Evolutionary conservation across 2,888 invertebrate genomes (phyloP).

Genomic region (Liposcelis brunnea): DNA sequence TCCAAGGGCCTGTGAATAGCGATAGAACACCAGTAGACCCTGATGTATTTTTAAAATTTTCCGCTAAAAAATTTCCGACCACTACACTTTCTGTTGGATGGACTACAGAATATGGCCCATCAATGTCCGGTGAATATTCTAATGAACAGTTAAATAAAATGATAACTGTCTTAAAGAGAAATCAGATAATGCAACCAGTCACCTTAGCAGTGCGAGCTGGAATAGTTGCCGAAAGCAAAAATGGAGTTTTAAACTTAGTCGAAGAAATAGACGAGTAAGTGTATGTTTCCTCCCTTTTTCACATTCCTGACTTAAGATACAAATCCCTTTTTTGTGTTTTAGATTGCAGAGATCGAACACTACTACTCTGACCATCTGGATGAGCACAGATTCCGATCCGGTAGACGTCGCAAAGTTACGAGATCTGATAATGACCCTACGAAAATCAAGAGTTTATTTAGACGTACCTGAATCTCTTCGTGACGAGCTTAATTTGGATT

Average conservation of each 20-base stretch:
- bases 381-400: constrained; percentile 41
- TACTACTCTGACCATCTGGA: constrained; percentile 65
- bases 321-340: not conserved
- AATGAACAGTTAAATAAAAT: constrained; percentile 47
- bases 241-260: constrained; percentile 40
- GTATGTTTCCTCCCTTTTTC: too few species aligned
- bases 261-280: constrained; percentile 20
- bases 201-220: constrained; percentile 67
- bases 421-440: constrained; percentile 45
- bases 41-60: constrained; percentile 40
- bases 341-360: constrained; percentile 22
- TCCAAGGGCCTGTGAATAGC: constrained; percentile 51
- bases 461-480: constrained; percentile 54
- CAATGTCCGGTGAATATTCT: constrained; percentile 36
- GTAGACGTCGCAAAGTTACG: constrained; percentile 48
- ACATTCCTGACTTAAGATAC: too few species aligned
- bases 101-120: constrained; percentile 46
- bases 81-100: constrained; percentile 66
- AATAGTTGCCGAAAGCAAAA: constrained; percentile 46
- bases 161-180: constrained; percentile 38
- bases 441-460: constrained; percentile 49
- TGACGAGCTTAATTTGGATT: constrained; percentile 29
- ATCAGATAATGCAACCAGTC: constrained; percentile 43
- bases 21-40: constrained; percentile 42
- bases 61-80: constrained; percentile 36